Evolutionary conservation across 2,888 invertebrate species (phyloP).

Genomic region (Merodon equestris): DNA sequence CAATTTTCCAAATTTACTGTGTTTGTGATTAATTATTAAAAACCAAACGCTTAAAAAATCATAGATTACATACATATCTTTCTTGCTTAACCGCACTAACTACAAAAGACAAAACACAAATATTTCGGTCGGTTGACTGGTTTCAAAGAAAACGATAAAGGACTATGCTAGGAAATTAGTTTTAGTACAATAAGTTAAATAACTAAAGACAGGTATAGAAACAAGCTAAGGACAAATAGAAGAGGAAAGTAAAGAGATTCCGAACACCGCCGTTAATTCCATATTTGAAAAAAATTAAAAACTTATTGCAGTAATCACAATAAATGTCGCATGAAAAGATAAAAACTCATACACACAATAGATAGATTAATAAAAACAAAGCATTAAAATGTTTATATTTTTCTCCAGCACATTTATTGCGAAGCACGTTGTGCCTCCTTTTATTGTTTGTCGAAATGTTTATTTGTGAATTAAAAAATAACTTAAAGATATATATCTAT

Average conservation of each 20-base stretch:
- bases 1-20: too few species aligned
- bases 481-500: conserved; percentile 58
- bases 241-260: conserved; percentile 11
- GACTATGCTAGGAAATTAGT: too few species aligned
- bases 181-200: too few species aligned
- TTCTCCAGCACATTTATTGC: conserved; percentile 41
- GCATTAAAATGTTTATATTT: background rate
- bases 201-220: background rate
- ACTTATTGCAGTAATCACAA: conserved; percentile 31
- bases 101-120: too few species aligned
- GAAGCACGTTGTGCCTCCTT: too few species aligned
- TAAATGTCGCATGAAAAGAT: conserved; percentile 39
- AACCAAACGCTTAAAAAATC: too few species aligned
- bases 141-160: too few species aligned
- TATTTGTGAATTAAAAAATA: conserved; percentile 66
- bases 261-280: conserved; percentile 27
- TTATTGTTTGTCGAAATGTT: conserved; percentile 26
- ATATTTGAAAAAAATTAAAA: conserved; percentile 11
- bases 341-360: conserved; percentile 7
- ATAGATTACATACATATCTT: too few species aligned
- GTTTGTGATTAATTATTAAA: too few species aligned
- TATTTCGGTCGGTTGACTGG: too few species aligned
- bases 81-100: too few species aligned
- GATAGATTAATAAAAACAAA: conserved; percentile 22
- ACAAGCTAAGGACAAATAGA: conserved; percentile 3